Conservation (phyloP, 2,797 vertebrate genomes). For the Schizopygopsis malacanthus region DNA sequence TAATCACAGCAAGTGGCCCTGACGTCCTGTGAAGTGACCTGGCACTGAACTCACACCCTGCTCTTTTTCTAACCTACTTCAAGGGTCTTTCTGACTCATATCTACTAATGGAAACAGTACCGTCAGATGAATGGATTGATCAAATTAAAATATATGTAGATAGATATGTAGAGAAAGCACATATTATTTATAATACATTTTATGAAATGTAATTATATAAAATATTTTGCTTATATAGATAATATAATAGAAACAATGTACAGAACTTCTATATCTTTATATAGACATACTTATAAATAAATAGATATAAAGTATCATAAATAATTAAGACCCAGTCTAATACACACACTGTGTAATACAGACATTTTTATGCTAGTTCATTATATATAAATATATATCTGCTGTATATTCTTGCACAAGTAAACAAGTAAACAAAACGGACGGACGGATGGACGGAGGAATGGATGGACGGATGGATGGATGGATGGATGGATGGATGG, state of each 20-base stretch:
- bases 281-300: not conserved
- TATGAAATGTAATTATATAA: not conserved
- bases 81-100: not conserved
- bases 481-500: not conserved
- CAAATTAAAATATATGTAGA: not conserved
- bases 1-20: conserved; percentile 30
- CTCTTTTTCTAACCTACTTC: not conserved
- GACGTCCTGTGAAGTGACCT: conserved; percentile 48
- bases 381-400: too few relatives aligned
- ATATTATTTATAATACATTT: not conserved
- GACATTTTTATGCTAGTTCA: too few relatives aligned
- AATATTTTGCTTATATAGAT: not conserved
- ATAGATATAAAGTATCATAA: not conserved
- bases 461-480: too few relatives aligned
- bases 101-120: not conserved
- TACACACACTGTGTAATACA: not conserved
- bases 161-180: not conserved
- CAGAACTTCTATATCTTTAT: not conserved
- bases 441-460: not conserved
- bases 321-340: not conserved
- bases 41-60: conserved; percentile 46
- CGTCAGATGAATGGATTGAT: not conserved
- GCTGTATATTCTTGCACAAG: too few relatives aligned
- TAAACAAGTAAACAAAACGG: too few relatives aligned
- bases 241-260: not conserved